A percentile compares a stretch with the other conserved stretches of the same genome.
phyloP scores from a whole-genome alignment of 2,113 vertebrate species.

The Eolophus roseicapilla region DNA sequence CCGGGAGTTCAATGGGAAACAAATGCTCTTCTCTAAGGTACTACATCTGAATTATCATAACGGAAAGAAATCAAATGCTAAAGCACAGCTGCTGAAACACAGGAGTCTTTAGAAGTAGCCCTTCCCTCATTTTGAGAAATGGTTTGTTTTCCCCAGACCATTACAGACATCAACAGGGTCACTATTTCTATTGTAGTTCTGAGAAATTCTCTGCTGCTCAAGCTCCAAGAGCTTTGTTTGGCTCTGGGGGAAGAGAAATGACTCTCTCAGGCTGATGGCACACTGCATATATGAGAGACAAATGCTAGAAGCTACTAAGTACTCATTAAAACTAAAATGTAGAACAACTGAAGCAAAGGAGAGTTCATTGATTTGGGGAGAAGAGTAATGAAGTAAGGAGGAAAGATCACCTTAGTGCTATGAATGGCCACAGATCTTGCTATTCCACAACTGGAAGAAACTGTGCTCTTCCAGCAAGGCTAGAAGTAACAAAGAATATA shows the following conservation, averaged over 20 bases:
- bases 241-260: not conserved
- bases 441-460: not conserved
- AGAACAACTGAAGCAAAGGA: not conserved
- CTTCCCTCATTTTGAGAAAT: not conserved
- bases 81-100: not conserved
- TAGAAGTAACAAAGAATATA: not conserved
- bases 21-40: not conserved
- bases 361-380: not conserved
- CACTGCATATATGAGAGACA: not conserved
- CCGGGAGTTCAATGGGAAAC: not conserved
- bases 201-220: not conserved
- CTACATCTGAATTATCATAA: not conserved
- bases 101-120: not conserved
- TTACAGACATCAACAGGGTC: not conserved
- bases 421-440: not conserved
- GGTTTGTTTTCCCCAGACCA: not conserved
- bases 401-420: not conserved
- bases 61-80: not conserved
- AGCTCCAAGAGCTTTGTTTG: conserved; percentile 16
- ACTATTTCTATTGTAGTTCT: not conserved
- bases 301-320: not conserved
- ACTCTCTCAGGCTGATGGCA: not conserved
- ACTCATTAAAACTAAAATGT: not conserved
- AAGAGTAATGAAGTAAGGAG: not conserved
- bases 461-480: not conserved